Evolutionary conservation across 2,888 invertebrate genomes (phyloP).

Genomic region (Polylopha cassiicola): DNA sequence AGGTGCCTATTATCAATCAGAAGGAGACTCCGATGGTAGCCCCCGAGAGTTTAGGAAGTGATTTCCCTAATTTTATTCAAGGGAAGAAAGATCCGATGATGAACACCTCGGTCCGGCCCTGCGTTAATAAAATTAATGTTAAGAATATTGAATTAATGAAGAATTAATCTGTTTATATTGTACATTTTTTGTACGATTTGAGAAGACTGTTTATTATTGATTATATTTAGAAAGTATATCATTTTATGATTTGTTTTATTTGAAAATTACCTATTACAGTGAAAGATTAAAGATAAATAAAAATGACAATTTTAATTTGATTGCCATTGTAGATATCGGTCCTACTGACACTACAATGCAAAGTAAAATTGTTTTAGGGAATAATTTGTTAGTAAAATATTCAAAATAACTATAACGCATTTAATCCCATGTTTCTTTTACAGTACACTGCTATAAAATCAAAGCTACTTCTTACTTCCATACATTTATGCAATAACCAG

Average conservation of each 20-base stretch:
- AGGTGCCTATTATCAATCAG: constrained; percentile 54
- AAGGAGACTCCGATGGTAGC: constrained; percentile 43
- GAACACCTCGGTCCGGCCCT: constrained; percentile 61
- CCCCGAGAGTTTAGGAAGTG: constrained; percentile 38
- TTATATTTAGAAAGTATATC: too few species aligned
- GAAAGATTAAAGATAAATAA: too few species aligned
- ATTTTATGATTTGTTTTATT: too few species aligned
- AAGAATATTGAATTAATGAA: constrained; percentile 73
- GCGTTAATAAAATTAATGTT: constrained; percentile 68
- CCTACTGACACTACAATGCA: too few species aligned
- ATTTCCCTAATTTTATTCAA: constrained; percentile 57
- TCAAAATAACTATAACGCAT: too few species aligned
- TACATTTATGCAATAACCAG: constrained; percentile 77
- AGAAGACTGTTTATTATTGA: constrained; percentile 22
- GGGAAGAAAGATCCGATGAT: constrained; percentile 70
- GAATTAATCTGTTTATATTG: constrained; percentile 37
- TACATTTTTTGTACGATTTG: constrained; percentile 15
- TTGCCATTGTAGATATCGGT: too few species aligned
- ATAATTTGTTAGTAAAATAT: too few species aligned
- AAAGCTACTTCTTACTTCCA: constrained; percentile 78
- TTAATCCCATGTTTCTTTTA: too few species aligned
- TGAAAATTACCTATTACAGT: too few species aligned
- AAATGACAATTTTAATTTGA: too few species aligned
- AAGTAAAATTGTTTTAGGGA: too few species aligned
- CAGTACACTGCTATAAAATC: constrained; percentile 82